Conservation (phyloP, 2,888 invertebrate genomes). For the Choreutis nemorana region DNA sequence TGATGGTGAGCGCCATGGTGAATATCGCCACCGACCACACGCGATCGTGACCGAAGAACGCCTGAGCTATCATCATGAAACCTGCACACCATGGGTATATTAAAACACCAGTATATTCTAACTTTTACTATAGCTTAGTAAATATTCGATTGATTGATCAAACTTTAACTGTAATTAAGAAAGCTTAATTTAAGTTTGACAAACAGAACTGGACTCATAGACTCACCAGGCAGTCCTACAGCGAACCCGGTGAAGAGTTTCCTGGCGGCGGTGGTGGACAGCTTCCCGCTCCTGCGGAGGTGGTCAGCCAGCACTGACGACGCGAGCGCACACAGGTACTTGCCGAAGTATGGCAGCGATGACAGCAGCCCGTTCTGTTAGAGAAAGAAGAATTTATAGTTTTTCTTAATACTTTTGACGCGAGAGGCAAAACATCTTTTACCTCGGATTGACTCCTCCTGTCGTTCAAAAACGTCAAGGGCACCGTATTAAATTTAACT, state of each 20-base stretch:
- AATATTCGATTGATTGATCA: too few relatives aligned
- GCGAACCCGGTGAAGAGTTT: constrained; percentile 56
- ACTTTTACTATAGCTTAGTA: too few relatives aligned
- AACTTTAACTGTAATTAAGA: constrained; percentile 1
- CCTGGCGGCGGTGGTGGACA: constrained; percentile 78
- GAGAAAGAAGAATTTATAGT: constrained; percentile 11
- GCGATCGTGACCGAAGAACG: constrained; percentile 74
- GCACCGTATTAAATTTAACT: too few relatives aligned
- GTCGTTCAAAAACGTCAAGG: too few relatives aligned
- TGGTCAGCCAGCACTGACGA: constrained; percentile 80
- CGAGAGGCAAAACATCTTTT: too few relatives aligned
- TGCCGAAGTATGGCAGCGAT: constrained; percentile 86
- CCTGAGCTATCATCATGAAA: constrained; percentile 78
- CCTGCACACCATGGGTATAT: constrained; percentile 20
- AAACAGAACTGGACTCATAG: background rate
- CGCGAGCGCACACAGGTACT: constrained; percentile 80
- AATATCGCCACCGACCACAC: constrained; percentile 80
- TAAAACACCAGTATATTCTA: background rate
- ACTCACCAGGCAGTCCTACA: constrained; percentile 49
- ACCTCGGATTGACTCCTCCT: too few relatives aligned
- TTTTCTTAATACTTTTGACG: too few relatives aligned
- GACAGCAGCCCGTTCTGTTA: constrained; percentile 82
- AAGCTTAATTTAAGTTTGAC: background rate
- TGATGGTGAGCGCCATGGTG: constrained; percentile 80
- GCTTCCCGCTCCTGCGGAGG: constrained; percentile 69